Evolutionary conservation across 2,888 invertebrate genomes (phyloP).

Genomic region (Conchocele bisecta): DNA sequence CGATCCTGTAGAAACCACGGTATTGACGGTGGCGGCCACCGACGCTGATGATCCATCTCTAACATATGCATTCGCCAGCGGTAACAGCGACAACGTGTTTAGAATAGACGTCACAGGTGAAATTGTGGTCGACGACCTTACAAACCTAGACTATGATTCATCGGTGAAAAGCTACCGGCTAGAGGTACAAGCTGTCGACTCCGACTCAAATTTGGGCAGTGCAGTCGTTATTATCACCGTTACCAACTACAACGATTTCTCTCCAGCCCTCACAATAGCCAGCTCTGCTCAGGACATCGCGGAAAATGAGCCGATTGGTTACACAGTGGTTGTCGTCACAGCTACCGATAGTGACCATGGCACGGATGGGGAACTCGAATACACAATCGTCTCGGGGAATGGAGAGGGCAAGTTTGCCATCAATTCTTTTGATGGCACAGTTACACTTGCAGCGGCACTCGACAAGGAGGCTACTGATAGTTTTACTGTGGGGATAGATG

Average conservation of each 20-base stretch:
- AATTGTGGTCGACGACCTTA: conserved; percentile 54
- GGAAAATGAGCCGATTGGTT: conserved; percentile 54
- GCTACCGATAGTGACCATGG: conserved; percentile 70
- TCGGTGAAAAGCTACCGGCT: conserved; percentile 86
- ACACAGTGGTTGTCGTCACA: conserved; percentile 57
- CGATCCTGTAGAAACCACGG: conserved; percentile 40
- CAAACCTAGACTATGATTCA: conserved; percentile 71
- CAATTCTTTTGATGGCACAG: conserved; percentile 58
- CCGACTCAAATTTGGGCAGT: conserved; percentile 65
- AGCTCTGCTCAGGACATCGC: conserved; percentile 47
- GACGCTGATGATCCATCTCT: conserved; percentile 53
- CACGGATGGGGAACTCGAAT: conserved; percentile 62
- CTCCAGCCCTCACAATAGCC: conserved; percentile 53
- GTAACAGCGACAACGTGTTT: conserved; percentile 60
- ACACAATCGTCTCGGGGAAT: conserved; percentile 64
- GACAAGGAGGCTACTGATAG: conserved; percentile 62
- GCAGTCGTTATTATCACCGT: conserved; percentile 58
- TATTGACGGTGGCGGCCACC: conserved; percentile 62
- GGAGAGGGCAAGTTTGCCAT: conserved; percentile 60
- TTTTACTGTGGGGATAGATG: conserved; percentile 61
- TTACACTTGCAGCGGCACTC: conserved; percentile 54
- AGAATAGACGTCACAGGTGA: conserved; percentile 54
- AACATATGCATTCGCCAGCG: conserved; percentile 63
- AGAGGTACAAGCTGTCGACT: conserved; percentile 88
- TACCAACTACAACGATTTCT: conserved; percentile 63